Base-by-base conservation (phyloP, 2,113 vertebrate species). In the Hoplias malabaricus region DNA sequence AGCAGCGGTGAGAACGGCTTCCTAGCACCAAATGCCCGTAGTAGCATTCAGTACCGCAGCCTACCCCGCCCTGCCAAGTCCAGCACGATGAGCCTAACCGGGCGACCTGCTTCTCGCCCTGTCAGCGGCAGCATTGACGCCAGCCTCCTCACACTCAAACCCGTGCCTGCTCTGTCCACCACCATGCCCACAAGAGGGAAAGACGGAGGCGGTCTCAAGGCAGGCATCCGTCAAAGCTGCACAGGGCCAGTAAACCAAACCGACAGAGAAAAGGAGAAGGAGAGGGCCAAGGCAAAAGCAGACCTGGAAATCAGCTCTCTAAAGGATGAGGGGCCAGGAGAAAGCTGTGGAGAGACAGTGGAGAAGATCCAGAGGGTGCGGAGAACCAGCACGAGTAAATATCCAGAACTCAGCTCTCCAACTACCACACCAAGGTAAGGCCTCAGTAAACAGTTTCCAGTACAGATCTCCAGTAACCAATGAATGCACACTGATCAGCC, bases 41-140 rank as follows among this genome's bases (percentile, higher is more conserved):
- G 94, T 81, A 96, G 95, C 89, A 95, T 98, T 85, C 98, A 99
- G 84, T 98, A 98, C 86, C 96, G 97, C 79, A 99, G 97, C 89
- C 92, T 99, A 75, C 98, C 97, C 13, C 94, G 98, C 2, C 97
- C 97, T 0, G 97, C 97, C 88, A 99, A 98, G 80, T 97, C 97
- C 36, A 97, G 95, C 84, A 91, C 96, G 29, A 95, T 99, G 92
- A 98, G 94, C 0, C 93, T 98, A 79, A 98, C 96, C 0, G 94
- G 96, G 6, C 93, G 96, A 0, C 81, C 90, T 0, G 48, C 91
- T 0, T 83, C 83, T 5, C 93, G 96, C 0, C 96, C 96, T 0
- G 89, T 95, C 53, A 97, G 95, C 86, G 93, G 96, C 81, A 95
- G 84, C 85, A 94, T 97, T 0, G 96, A 99, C 66, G 88, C 95